These are phyloP conservation scores for Mechanitis mazaeus DNA, from an alignment of 2,888 invertebrate genomes.

Conservation along the genomic window DNA sequence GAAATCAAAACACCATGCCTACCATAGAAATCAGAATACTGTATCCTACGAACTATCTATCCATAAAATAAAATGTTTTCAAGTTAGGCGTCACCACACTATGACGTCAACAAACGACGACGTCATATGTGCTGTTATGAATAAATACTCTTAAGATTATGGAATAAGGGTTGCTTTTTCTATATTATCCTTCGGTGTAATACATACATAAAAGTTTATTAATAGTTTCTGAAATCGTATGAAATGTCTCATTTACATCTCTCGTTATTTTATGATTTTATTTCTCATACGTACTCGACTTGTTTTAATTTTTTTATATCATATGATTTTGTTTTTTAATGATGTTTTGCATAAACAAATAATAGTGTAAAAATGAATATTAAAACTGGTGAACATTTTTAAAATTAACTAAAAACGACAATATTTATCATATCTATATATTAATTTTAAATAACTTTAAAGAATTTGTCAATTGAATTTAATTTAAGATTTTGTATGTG, in stretches of 20 bases:
- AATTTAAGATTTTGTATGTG: too few relatives aligned
- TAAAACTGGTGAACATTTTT: too few relatives aligned
- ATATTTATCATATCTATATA: too few relatives aligned
- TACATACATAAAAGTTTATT: constrained; percentile 20
- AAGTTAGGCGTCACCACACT: background rate
- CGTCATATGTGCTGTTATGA: background rate
- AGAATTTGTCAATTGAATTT: background rate
- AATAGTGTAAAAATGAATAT: too few relatives aligned
- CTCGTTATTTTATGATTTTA: background rate
- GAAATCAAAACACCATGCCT: too few relatives aligned
- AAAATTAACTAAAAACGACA: too few relatives aligned
- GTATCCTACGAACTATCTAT: background rate
- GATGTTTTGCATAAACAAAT: too few relatives aligned
- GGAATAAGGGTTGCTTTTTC: background rate
- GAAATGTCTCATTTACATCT: constrained; percentile 21
- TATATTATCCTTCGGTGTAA: background rate
- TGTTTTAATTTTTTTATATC: too few relatives aligned
- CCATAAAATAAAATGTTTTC: background rate
- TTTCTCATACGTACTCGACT: background rate
- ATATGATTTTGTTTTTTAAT: too few relatives aligned
- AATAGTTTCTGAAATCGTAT: constrained; percentile 17
- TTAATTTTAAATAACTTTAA: background rate
- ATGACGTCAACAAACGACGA: background rate
- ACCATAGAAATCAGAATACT: too few relatives aligned
- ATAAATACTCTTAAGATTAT: background rate